These are phyloP conservation scores for Drosophila antonietae DNA, from an alignment of 2,888 invertebrate species.

Conservation along the genomic window DNA sequence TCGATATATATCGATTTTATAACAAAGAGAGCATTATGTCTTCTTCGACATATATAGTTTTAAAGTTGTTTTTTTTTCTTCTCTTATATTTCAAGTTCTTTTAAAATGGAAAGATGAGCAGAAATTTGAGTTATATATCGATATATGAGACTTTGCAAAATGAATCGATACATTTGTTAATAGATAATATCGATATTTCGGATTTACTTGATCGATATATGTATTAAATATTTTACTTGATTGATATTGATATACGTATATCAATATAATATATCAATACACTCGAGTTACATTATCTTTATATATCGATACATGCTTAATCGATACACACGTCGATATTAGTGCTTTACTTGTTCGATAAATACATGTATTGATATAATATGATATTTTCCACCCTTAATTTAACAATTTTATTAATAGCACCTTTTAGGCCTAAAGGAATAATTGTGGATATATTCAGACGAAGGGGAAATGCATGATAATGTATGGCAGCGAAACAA, in stretches of 20 bases:
- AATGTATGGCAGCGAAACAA: not conserved
- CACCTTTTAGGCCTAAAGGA: too few species aligned
- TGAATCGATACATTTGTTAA: not conserved
- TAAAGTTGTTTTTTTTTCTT: too few species aligned
- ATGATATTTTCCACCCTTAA: too few species aligned
- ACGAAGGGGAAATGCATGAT: not conserved
- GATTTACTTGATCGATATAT: not conserved
- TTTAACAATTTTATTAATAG: too few species aligned
- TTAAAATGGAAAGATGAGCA: not conserved
- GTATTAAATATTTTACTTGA: too few species aligned
- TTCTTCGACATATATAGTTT: not conserved
- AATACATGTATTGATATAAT: too few species aligned
- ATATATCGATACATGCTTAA: not conserved
- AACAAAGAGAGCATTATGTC: not conserved
- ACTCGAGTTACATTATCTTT: not conserved
- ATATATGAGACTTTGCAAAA: too few species aligned
- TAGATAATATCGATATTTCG: not conserved
- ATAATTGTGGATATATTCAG: not conserved
- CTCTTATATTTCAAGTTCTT: too few species aligned
- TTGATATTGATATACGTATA: not conserved
- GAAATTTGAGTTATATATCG: too few species aligned
- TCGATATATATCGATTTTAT: constrained; percentile 2
- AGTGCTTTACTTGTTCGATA: not conserved
- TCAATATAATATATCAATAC: not conserved
- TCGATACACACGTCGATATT: not conserved